These are phyloP conservation scores for Addax nasomaculatus DNA, from an alignment of 2,113 vertebrate species.

Conservation along the genomic window DNA sequence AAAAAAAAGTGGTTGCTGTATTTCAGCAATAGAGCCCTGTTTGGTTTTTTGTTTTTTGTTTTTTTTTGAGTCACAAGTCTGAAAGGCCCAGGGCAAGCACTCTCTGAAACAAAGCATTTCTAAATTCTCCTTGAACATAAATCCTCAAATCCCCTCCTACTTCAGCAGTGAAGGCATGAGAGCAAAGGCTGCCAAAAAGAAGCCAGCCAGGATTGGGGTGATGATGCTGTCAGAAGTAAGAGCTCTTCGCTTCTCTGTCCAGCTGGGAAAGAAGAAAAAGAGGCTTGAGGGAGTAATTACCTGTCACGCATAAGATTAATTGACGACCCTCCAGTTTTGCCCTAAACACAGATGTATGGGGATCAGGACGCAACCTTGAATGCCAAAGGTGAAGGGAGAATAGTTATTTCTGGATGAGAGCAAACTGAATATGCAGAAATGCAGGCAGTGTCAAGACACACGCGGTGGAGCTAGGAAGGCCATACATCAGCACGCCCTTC, in stretches of 20 bases:
- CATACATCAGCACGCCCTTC: slow-evolving; percentile 37
- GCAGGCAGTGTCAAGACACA: not conserved
- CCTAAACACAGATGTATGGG: slow-evolving; percentile 63
- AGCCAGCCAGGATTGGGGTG: not conserved
- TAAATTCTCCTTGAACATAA: not conserved
- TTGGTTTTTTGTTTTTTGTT: too few relatives aligned
- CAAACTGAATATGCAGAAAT: slow-evolving; percentile 51
- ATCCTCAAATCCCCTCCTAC: not conserved
- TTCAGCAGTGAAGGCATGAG: not conserved
- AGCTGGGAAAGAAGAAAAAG: slow-evolving; percentile 36
- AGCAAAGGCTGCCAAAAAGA: not conserved
- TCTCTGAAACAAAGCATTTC: not conserved
- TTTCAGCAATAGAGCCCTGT: not conserved
- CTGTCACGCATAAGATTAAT: slow-evolving; percentile 66
- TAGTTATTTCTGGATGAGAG: slow-evolving; percentile 62
- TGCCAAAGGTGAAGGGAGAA: slow-evolving; percentile 60
- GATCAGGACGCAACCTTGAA: slow-evolving; percentile 61
- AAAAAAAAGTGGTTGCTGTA: not conserved
- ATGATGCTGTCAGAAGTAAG: not conserved
- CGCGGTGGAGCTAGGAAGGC: not conserved
- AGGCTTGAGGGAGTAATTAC: slow-evolving; percentile 58
- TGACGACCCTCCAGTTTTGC: slow-evolving; percentile 61
- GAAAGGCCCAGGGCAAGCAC: not conserved
- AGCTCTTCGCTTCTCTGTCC: not conserved
- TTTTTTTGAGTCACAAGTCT: not conserved